Conservation (phyloP, 2,888 invertebrate species). For the Oithona nana region DNA sequence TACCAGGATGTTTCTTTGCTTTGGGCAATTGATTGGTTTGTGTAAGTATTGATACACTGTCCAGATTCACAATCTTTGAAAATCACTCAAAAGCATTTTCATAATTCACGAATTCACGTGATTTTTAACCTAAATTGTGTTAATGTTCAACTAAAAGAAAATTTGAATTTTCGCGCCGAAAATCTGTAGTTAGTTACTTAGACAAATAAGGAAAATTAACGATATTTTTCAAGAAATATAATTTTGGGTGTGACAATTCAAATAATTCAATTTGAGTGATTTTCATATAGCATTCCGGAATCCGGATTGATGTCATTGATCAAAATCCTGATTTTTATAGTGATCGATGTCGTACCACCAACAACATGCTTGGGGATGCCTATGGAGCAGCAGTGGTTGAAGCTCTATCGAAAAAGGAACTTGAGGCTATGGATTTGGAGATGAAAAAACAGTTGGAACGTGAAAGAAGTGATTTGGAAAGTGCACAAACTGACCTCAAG, state of each 20-base stretch:
- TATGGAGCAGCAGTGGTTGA: conserved; percentile 70
- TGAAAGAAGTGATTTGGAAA: neutral
- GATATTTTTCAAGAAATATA: too few relatives aligned
- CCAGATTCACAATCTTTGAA: neutral
- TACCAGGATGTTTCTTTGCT: conserved; percentile 58
- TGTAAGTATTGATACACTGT: conserved; percentile 40
- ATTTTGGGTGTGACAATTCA: neutral
- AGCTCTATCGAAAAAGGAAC: conserved; percentile 56
- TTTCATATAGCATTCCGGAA: neutral
- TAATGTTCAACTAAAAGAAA: too few relatives aligned
- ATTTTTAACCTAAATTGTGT: too few relatives aligned
- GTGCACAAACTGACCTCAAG: neutral
- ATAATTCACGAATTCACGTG: neutral
- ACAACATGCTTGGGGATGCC: conserved; percentile 71
- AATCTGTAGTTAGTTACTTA: too few relatives aligned
- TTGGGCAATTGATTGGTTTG: conserved; percentile 74
- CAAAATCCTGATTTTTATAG: conserved; percentile 30
- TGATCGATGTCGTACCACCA: conserved; percentile 64
- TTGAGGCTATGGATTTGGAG: conserved; percentile 38
- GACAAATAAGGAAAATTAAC: too few relatives aligned
- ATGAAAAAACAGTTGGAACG: neutral
- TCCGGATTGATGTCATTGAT: neutral
- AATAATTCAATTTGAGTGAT: neutral
- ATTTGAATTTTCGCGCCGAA: too few relatives aligned
- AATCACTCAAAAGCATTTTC: neutral